Evolutionary conservation across 2,113 vertebrate genomes (phyloP).

Genomic region (Pterocles gutturalis): DNA sequence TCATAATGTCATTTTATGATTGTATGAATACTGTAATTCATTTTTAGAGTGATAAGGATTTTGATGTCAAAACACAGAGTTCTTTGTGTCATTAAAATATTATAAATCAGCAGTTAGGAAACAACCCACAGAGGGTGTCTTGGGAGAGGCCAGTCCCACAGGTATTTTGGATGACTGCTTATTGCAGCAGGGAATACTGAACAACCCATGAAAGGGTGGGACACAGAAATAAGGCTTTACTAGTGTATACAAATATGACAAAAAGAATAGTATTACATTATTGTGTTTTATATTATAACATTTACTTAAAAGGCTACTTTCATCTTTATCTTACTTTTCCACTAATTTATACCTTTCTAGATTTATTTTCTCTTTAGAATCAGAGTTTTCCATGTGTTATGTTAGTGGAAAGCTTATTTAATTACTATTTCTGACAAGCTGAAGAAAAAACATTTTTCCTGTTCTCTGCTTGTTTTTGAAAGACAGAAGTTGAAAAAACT

Average conservation of each 20-base stretch:
- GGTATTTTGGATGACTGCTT: background rate
- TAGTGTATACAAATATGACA: background rate
- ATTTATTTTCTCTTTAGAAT: background rate
- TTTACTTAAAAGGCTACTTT: background rate
- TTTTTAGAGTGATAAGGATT: constrained; percentile 1
- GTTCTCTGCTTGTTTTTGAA: background rate
- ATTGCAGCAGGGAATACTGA: background rate
- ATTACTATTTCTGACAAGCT: background rate
- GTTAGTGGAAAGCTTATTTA: background rate
- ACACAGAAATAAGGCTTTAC: background rate
- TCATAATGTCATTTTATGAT: background rate
- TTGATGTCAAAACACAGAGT: constrained; percentile 1
- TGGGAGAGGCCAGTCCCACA: background rate
- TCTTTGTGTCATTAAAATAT: background rate
- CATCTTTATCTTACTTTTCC: background rate
- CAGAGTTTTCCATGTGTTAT: background rate
- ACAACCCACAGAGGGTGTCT: background rate
- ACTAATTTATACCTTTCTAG: background rate
- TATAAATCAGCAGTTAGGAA: background rate
- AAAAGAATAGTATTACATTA: background rate
- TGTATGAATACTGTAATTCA: constrained; percentile 3
- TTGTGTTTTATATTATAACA: background rate
- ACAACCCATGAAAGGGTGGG: background rate
- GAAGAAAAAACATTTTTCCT: background rate
- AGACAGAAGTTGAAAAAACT: background rate